Base-by-base conservation (phyloP, 1,140 invertebrate genomes). In the Leptinotarsa lineolata region DNA sequence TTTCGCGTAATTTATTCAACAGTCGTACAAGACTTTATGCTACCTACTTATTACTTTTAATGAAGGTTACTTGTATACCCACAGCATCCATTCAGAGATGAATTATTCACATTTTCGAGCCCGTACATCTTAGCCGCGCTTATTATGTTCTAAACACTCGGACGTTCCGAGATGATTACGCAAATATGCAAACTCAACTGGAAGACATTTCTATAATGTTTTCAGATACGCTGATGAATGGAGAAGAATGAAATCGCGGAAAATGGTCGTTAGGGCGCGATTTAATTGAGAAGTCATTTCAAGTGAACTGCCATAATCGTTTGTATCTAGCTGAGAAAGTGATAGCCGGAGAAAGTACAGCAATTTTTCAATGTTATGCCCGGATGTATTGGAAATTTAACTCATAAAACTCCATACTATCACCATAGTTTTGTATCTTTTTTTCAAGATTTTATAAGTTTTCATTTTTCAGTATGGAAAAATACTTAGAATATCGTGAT, bases 41-140 rank as follows among this genome's bases (percentile, higher is more conserved):
- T 66, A 66, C 30, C 64, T 66, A 66, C 64, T 66, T 66, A 66
- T 66, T 66, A 66, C 64, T 66, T 44, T 66, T 66, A 66, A 66
- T 66, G 30, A 66, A 66, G 22, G 64, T 39, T 66, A 66, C 61
- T 68, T 68, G 30, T 59, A 13, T 69, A 69, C 64, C n/a, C 39
- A 66, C 39, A 54, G n/a, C 48, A 16, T 54, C 48, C 48, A 54
- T 54, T 54, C n/a, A 18, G n/a, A 54, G 48, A 54, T 54, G 48
- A 54, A 54, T 54, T 54, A 54, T 54, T 54, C 48, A 54, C 48
- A 54, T 54, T 54, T 54, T 54, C 15, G 6, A 54, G 48, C 48
- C 30, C 16, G n/a, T 54, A 54, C 48, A 54, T 54, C 48, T 54
- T 15, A 54, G n/a, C 15, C 48, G 48, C 48, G 16, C 48, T 54